Percentiles rank a stretch among this genome's conserved stretches.
These are phyloP conservation scores for Odocoileus virginianus DNA, from an alignment of 2,113 vertebrate genomes.

Conservation along the genomic window DNA sequence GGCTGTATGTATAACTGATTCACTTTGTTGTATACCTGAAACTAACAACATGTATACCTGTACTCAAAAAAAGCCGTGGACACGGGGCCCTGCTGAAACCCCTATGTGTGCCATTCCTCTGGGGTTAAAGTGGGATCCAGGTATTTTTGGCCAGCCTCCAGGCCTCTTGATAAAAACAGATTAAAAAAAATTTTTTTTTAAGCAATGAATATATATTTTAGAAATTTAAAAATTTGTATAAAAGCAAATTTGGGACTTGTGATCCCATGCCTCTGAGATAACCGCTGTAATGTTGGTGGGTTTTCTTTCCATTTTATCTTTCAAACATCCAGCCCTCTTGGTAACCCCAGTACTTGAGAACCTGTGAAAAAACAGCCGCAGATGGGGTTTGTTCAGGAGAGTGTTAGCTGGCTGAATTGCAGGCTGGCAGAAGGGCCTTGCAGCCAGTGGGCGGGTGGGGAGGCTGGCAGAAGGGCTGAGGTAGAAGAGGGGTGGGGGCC, in stretches of 20 bases:
- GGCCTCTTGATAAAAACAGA: neutral
- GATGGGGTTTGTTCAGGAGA: neutral
- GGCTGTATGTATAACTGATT: neutral
- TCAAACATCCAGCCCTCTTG: neutral
- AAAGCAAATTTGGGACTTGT: neutral
- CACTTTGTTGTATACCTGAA: neutral
- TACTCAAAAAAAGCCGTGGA: neutral
- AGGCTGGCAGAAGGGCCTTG: neutral
- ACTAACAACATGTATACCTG: neutral
- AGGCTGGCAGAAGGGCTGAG: neutral
- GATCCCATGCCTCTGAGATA: neutral
- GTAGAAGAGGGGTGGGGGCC: too few relatives aligned
- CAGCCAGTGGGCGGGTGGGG: neutral
- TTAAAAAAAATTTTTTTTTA: neutral
- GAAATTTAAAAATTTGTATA: neutral
- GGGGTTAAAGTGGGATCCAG: neutral
- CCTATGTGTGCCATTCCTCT: neutral
- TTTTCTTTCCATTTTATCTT: neutral
- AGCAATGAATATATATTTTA: neutral
- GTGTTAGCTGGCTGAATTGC: neutral
- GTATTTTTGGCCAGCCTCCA: neutral
- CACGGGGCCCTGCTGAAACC: neutral
- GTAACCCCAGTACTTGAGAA: neutral
- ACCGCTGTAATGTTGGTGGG: neutral
- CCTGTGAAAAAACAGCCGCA: neutral